phyloP scores from a whole-genome alignment of 2,113 vertebrate genomes.

The Acanthisitta chloris region DNA sequence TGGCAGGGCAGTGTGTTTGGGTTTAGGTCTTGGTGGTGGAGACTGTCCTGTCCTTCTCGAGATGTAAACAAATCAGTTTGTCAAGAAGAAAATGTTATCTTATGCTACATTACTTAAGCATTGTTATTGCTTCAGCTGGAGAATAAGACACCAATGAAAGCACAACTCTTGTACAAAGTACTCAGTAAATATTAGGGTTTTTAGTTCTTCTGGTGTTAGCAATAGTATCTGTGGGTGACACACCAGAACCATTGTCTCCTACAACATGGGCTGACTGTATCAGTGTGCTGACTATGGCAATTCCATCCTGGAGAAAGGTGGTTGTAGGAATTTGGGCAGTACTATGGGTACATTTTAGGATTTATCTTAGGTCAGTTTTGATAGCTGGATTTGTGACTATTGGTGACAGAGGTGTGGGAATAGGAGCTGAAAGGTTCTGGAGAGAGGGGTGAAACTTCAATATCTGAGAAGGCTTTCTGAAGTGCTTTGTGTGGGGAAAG shows the following conservation, averaged over 20 bases:
- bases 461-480: neutral
- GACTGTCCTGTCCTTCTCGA: neutral
- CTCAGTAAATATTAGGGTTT: neutral
- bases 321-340: neutral
- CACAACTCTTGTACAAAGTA: neutral
- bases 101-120: neutral
- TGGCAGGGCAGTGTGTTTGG: neutral
- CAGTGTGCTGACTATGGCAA: neutral
- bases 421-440: neutral
- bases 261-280: neutral
- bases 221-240: neutral
- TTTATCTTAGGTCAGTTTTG: neutral
- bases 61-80: neutral
- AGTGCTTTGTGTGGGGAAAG: neutral
- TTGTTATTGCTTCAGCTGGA: neutral
- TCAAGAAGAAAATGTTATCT: neutral
- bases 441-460: neutral
- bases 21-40: neutral
- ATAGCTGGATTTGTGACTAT: neutral
- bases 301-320: neutral
- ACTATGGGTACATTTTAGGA: neutral
- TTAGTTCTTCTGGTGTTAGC: neutral
- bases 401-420: neutral
- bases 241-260: neutral
- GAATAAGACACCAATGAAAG: neutral